Percentiles rank a stretch among this genome's conserved stretches.
phyloP scores from a whole-genome alignment of 2,113 vertebrate species.

The Meriones unguiculatus region DNA sequence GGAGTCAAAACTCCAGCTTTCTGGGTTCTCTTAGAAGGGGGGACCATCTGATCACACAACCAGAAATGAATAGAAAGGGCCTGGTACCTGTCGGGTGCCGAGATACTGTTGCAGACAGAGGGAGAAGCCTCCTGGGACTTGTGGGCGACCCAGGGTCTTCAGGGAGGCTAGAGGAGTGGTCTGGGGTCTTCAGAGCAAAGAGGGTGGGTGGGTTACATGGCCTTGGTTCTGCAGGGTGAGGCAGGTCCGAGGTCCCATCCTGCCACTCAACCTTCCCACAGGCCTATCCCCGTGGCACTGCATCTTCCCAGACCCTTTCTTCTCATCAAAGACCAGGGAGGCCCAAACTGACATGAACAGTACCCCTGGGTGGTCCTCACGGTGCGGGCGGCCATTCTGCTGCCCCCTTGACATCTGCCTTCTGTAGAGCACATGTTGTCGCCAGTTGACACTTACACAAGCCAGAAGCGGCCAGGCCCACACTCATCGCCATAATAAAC shows the following conservation, averaged over 20 bases:
- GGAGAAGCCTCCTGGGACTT: accelerated
- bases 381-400: slow-evolving; percentile 51
- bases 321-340: slow-evolving; percentile 66
- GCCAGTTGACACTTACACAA: slow-evolving; percentile 88
- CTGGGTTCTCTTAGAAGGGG: neutral
- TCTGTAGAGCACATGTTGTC: slow-evolving; percentile 88
- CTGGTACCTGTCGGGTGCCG: accelerated
- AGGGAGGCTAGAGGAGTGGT: too few relatives aligned
- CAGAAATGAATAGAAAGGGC: too few relatives aligned
- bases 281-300: neutral
- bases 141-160: neutral
- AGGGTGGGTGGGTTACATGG: accelerated
- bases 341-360: slow-evolving; percentile 41
- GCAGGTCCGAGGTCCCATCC: neutral
- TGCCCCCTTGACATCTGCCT: slow-evolving; percentile 85
- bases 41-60: accelerated
- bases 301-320: neutral
- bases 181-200: neutral
- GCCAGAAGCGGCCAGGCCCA: slow-evolving; percentile 86
- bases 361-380: slow-evolving; percentile 88
- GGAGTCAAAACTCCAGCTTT: neutral
- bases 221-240: neutral
- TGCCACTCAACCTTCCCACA: neutral
- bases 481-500: slow-evolving; percentile 87
- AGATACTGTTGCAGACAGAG: accelerated